phyloP scores from a whole-genome alignment of 2,888 invertebrate genomes.

The Macropis europaea region DNA sequence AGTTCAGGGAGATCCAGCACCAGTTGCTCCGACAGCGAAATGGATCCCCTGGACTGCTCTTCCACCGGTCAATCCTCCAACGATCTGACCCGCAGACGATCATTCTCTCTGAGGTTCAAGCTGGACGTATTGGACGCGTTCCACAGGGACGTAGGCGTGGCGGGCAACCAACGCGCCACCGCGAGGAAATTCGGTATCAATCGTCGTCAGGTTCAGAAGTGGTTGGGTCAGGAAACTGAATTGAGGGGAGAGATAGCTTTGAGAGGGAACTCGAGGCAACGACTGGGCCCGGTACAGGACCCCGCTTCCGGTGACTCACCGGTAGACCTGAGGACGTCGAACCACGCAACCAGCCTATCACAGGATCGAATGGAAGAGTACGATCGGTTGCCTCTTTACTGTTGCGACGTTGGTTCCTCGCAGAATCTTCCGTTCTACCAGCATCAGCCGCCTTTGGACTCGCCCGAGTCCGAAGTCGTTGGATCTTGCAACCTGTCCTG shows the following conservation, averaged over 20 bases:
- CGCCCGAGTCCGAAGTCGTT: constrained; percentile 50
- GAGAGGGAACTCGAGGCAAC: constrained; percentile 75
- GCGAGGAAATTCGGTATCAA: constrained; percentile 81
- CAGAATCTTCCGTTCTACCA: constrained; percentile 60
- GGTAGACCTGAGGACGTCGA: constrained; percentile 73
- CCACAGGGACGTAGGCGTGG: constrained; percentile 77
- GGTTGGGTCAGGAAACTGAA: constrained; percentile 80
- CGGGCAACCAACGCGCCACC: constrained; percentile 81
- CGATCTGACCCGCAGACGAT: constrained; percentile 74
- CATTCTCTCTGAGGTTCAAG: constrained; percentile 81
- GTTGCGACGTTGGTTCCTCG: constrained; percentile 62
- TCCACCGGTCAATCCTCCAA: constrained; percentile 42
- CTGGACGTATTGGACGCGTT: constrained; percentile 80
- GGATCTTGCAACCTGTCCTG: constrained; percentile 68
- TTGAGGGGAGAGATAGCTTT: constrained; percentile 76
- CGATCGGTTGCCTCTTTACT: constrained; percentile 58
- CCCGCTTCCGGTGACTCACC: constrained; percentile 66
- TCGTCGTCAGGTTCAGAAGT: constrained; percentile 81
- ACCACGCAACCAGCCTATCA: constrained; percentile 63
- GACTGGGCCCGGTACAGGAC: constrained; percentile 73
- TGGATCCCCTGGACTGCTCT: constrained; percentile 70
- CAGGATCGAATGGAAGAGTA: constrained; percentile 65
- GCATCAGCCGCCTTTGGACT: constrained; percentile 26
- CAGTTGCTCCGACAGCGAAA: constrained; percentile 76
- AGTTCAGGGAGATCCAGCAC: constrained; percentile 69